These are phyloP conservation scores for Monopis laevigella DNA, from an alignment of 2,888 invertebrate genomes.

Conservation along the genomic window DNA sequence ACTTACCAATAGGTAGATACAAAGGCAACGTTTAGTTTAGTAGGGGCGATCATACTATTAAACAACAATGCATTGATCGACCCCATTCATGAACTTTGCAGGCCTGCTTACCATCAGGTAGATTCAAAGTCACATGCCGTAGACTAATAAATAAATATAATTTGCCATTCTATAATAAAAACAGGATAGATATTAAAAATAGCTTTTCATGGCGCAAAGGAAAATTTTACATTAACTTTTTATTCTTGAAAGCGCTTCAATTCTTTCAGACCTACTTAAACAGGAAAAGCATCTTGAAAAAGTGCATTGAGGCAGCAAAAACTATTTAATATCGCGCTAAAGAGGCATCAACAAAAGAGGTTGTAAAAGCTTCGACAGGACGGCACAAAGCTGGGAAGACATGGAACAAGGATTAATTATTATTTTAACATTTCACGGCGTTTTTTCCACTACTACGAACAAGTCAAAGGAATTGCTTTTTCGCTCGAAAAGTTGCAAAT, in stretches of 20 bases:
- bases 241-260: conserved; percentile 21
- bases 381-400: conserved; percentile 35
- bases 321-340: conserved; percentile 60
- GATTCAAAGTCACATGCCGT: too few species aligned
- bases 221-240: too few species aligned
- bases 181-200: too few species aligned
- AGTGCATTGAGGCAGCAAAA: conserved; percentile 46
- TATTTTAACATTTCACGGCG: conserved; percentile 54
- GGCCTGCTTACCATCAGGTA: too few species aligned
- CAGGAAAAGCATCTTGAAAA: conserved; percentile 26
- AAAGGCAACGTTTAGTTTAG: too few species aligned
- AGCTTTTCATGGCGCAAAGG: too few species aligned
- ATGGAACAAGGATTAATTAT: conserved; percentile 59
- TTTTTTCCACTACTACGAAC: conserved; percentile 51
- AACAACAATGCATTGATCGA: too few species aligned
- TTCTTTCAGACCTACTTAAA: conserved; percentile 18
- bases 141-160: too few species aligned
- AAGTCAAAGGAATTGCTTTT: conserved; percentile 61
- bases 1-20: too few species aligned
- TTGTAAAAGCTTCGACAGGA: conserved; percentile 43
- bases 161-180: too few species aligned
- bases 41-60: too few species aligned
- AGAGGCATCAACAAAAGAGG: conserved; percentile 42
- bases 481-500: conserved; percentile 62
- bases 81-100: too few species aligned